Evolutionary conservation across 2,113 vertebrate species (phyloP).

Genomic region (Heterotis niloticus): DNA sequence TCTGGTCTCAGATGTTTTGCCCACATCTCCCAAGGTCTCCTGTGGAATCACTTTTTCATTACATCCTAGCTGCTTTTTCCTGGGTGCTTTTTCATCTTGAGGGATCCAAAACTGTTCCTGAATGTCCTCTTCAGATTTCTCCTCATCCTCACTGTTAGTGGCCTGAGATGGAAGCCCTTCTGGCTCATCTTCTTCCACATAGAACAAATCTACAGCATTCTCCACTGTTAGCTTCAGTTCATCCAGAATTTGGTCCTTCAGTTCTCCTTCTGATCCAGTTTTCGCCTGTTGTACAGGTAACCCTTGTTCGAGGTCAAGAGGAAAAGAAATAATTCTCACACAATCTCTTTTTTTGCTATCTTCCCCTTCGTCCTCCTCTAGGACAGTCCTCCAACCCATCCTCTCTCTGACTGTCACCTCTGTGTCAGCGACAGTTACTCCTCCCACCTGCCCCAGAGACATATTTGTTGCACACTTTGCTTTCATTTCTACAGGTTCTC

Average conservation of each 20-base stretch:
- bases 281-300: background rate
- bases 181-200: background rate
- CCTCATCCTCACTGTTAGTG: background rate
- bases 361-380: fast-evolving
- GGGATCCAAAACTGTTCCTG: background rate
- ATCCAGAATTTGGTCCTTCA: background rate
- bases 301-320: background rate
- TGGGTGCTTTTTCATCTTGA: background rate
- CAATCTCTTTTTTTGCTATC: background rate
- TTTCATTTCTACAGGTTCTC: background rate
- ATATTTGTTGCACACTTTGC: background rate
- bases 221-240: background rate
- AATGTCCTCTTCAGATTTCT: background rate
- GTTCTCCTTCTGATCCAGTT: background rate
- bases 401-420: background rate
- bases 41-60: background rate
- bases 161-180: background rate
- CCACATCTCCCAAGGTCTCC: background rate
- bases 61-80: background rate
- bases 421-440: fast-evolving
- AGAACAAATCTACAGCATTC: background rate
- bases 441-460: too few relatives aligned
- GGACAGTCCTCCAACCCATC: background rate
- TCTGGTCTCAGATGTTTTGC: background rate
- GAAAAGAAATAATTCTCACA: too few relatives aligned